Evolutionary conservation across 2,888 invertebrate genomes (phyloP).

Genomic region (Hypomecis atomaria): DNA sequence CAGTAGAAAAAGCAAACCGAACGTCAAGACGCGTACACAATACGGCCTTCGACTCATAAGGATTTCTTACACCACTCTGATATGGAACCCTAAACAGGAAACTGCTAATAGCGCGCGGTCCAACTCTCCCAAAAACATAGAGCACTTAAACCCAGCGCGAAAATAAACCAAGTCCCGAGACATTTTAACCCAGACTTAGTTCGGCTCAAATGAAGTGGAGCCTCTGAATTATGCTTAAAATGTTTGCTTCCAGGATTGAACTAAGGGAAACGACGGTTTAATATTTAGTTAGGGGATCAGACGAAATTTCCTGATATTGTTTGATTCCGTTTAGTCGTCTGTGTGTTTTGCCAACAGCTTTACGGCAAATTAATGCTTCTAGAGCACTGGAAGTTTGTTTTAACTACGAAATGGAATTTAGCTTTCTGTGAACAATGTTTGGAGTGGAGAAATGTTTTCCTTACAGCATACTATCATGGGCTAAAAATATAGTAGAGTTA

Average conservation of each 20-base stretch:
- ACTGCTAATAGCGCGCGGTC: slow-evolving; percentile 62
- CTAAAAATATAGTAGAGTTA: neutral
- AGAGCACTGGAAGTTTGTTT: slow-evolving; percentile 5
- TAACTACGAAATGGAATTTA: slow-evolving; percentile 1
- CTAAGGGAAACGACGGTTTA: slow-evolving; percentile 48
- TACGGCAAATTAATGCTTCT: slow-evolving; percentile 28
- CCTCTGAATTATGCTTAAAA: slow-evolving; percentile 62
- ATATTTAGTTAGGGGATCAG: slow-evolving; percentile 45
- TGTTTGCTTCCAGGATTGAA: slow-evolving; percentile 57
- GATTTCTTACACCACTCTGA: neutral
- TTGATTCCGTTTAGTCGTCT: slow-evolving; percentile 34
- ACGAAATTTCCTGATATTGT: slow-evolving; percentile 38
- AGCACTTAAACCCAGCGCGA: slow-evolving; percentile 62
- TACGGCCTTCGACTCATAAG: neutral
- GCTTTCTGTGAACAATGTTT: neutral
- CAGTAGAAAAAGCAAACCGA: no score
- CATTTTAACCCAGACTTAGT: slow-evolving; percentile 56
- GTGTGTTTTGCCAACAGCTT: slow-evolving; percentile 25
- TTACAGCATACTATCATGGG: neutral
- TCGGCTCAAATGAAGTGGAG: slow-evolving; percentile 66
- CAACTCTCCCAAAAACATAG: slow-evolving; percentile 65
- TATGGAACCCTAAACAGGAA: slow-evolving; percentile 59
- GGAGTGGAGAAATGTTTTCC: neutral
- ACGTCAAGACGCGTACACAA: no score
- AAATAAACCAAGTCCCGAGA: slow-evolving; percentile 67